phyloP scores from a whole-genome alignment of 64 coral and sea anemone species.

The Stylophora pistillata region DNA sequence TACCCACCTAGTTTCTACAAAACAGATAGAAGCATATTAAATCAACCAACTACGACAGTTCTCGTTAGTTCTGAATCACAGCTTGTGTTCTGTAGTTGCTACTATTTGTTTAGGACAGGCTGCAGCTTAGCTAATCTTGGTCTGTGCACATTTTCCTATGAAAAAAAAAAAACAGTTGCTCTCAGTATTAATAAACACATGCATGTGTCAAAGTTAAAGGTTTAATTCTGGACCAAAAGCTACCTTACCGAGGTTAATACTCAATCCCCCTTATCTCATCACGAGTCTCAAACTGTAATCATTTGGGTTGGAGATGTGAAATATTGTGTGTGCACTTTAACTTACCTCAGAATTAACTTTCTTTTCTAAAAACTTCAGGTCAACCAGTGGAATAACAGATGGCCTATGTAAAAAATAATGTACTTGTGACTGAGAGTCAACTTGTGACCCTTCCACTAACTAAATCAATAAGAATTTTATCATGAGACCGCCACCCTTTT shows the following conservation, averaged over 20 bases:
- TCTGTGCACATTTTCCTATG: background rate
- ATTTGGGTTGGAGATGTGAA: no score
- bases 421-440: no score
- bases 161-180: background rate
- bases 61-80: background rate
- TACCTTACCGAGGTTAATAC: no score
- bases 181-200: background rate
- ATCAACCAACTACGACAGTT: background rate
- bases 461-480: no score
- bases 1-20: background rate
- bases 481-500: no score
- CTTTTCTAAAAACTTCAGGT: slow-evolving; percentile 30
- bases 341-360: slow-evolving; percentile 5
- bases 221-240: no score
- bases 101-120: background rate
- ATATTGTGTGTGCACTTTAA: background rate
- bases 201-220: no score
- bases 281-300: no score
- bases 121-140: slow-evolving; percentile 4
- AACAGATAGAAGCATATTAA: background rate
- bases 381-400: slow-evolving; percentile 59
- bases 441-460: no score
- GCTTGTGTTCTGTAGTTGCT: background rate
- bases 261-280: no score
- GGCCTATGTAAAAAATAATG: slow-evolving; percentile 12